Percentiles rank a stretch among this genome's conserved stretches.
Conservation (phyloP, 2,797 vertebrate genomes). For the Peromyscus eremicus region DNA sequence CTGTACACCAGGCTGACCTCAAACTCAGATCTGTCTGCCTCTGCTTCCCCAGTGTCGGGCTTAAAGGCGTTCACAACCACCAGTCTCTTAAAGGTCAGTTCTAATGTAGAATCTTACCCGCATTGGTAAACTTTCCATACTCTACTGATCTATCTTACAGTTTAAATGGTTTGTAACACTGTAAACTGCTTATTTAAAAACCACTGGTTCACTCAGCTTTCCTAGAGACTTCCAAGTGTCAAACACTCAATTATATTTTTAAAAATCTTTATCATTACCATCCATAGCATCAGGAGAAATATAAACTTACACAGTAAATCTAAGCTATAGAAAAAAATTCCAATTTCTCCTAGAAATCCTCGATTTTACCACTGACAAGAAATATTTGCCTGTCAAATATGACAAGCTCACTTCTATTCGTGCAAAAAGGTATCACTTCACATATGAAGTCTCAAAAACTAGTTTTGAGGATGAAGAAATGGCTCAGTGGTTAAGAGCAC, state of each 20-base stretch:
- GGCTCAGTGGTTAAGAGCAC: neutral
- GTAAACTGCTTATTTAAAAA: slow-evolving; percentile 41
- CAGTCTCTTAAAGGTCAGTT: neutral
- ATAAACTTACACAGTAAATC: neutral
- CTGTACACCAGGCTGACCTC: neutral
- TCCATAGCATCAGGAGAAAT: slow-evolving; percentile 20
- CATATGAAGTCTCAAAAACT: slow-evolving; percentile 35
- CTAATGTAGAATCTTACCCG: neutral
- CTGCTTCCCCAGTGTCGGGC: neutral
- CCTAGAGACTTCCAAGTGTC: slow-evolving; percentile 29
- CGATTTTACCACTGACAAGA: slow-evolving; percentile 32
- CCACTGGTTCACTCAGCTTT: slow-evolving; percentile 10
- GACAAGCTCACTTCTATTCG: neutral
- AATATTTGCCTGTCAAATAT: neutral
- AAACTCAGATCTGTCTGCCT: neutral
- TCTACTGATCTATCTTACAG: neutral
- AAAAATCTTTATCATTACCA: slow-evolving; percentile 29
- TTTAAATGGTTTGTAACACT: neutral
- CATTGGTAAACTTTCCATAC: neutral
- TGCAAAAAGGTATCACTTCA: slow-evolving; percentile 35
- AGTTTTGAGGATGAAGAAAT: neutral
- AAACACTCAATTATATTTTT: neutral
- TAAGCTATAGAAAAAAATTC: slow-evolving; percentile 53
- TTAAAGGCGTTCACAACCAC: neutral
- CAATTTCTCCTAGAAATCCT: slow-evolving; percentile 52